Percentiles rank a stretch among this genome's conserved stretches.
Evolutionary conservation across 2,888 invertebrate genomes (phyloP).

Genomic region (Philaethria dido): DNA sequence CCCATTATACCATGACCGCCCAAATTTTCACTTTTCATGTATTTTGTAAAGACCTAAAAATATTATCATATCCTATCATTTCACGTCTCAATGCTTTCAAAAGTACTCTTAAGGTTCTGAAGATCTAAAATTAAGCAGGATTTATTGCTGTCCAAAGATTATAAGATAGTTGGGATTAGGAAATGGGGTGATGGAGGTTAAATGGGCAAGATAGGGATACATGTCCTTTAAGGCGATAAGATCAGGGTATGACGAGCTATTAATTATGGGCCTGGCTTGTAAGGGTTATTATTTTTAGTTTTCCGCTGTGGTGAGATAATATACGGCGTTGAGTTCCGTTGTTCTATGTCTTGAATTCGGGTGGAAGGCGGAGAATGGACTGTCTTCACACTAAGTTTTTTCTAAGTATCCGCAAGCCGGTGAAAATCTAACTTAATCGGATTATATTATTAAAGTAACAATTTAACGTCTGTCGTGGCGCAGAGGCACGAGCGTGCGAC

Average conservation of each 20-base stretch:
- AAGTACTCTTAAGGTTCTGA: conserved; percentile 15
- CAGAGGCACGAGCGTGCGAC: too few species aligned
- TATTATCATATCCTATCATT: conserved; percentile 18
- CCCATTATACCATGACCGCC: too few species aligned
- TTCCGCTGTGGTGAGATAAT: too few species aligned
- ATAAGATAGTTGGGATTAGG: conserved; percentile 31
- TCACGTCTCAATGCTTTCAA: conserved; percentile 16
- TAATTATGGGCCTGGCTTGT: neutral
- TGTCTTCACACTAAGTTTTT: too few species aligned
- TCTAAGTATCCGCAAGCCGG: too few species aligned
- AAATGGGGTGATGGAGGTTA: conserved; percentile 28
- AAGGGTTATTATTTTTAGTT: neutral
- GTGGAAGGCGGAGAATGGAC: too few species aligned
- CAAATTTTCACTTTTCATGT: neutral
- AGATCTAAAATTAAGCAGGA: conserved; percentile 37
- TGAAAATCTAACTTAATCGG: too few species aligned
- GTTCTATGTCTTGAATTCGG: too few species aligned
- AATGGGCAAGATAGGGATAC: conserved; percentile 19
- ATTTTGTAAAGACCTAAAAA: conserved; percentile 5
- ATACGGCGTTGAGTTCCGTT: too few species aligned
- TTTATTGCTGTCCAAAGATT: conserved; percentile 35
- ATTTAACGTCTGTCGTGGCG: too few species aligned
- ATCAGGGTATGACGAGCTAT: conserved; percentile 11
- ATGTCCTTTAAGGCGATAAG: conserved; percentile 8
- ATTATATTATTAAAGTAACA: too few species aligned